Evolutionary conservation across 2,888 invertebrate species (phyloP), one percentile per base, ranked within the genome.

Genomic region (Lasioglossum oenotherae): DNA sequence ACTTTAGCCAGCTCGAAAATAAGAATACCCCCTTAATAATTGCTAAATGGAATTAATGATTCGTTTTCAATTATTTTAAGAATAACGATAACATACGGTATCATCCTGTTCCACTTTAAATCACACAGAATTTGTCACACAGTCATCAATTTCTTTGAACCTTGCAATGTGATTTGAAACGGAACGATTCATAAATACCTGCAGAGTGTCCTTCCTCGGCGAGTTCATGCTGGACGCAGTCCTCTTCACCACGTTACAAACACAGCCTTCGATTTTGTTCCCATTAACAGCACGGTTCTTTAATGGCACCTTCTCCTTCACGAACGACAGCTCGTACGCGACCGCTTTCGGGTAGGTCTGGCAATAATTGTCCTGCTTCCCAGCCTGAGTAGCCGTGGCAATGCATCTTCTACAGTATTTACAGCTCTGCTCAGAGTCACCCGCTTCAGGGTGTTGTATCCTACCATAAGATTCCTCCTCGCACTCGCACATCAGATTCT

Each of bases 241-340:
- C 12, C 60, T 81, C 44, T 89, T 92, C n/a, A 78, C 82, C 80
- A 87, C 88, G 27, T 92, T 91, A 82, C 93, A 93, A 49, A 86
- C 86, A 79, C 92, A 93, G 35, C 83, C 83, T 31, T 90, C 87
- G 4, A 83, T 80, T 80, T 86, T 92, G 27, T 57, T 81, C 14
- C 79, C 86, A 74, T 82, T 86, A 31, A 60, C 79, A 27, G 75
- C 72, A 75, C 86, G 88, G 84, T 83, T 88, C 6, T 81, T 76
- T 53, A 85, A 88, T 78, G 86, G 73, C 71, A 82, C 81, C 86
- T 87, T 89, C 14, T 91, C 81, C 81, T 89, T 91, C 12, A 93
- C 93, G 81, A 96, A 95, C 19, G 95, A 95, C 64, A 96, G 88
- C 78, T 95, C 95, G 80, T 96, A 96, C 19, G 96, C 96, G 31